Base-by-base conservation (phyloP, 2,797 vertebrate species). In the Pempheris klunzingeri region DNA sequence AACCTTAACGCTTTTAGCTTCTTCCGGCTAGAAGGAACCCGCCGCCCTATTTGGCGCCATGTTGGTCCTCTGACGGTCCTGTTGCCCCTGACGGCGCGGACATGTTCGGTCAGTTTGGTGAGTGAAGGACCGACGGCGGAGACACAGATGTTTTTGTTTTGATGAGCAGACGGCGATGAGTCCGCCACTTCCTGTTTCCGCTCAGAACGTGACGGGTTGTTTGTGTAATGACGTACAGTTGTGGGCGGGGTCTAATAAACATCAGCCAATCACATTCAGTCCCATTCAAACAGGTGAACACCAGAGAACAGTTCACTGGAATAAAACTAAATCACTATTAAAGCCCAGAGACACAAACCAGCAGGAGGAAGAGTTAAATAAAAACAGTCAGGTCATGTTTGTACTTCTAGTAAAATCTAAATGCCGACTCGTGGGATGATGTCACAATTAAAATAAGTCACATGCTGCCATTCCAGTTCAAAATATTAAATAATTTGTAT, bases 191-290 rank as follows among this genome's bases (percentile, higher is more conserved):
- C 79, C 83, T 61, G 82, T 71, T 73, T 72, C 43, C 64, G 34
- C 50, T n/a, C 15, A 71, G 84, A 88, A 87, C 86, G 92, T 86
- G 91, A 92, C 88, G 69, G 20, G 1, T 94, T 96, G 92, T 92
- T 92, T 93, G 78, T 64, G 65, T 81, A n/a, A 6, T 75, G 79
- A 85, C 87, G 83, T 62, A 4, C 53, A 0, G 4, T 0, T 0
- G 30, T 44, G 70, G 82, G 84, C 75, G 30, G 30, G 6, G 30
- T 32, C 30, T 32, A n/a, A n/a, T n/a, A n/a, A n/a, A n/a, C n/a
- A n/a, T n/a, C n/a, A n/a, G n/a, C n/a, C n/a, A n/a, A n/a, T n/a
- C n/a, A n/a, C n/a, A n/a, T n/a, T n/a, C n/a, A n/a, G n/a, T n/a
- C n/a, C n/a, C n/a, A n/a, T n/a, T n/a, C n/a, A n/a, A n/a, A n/a